These are phyloP conservation scores for Ranitomeya variabilis DNA, from an alignment of 2,113 vertebrate genomes.

Conservation along the genomic window DNA sequence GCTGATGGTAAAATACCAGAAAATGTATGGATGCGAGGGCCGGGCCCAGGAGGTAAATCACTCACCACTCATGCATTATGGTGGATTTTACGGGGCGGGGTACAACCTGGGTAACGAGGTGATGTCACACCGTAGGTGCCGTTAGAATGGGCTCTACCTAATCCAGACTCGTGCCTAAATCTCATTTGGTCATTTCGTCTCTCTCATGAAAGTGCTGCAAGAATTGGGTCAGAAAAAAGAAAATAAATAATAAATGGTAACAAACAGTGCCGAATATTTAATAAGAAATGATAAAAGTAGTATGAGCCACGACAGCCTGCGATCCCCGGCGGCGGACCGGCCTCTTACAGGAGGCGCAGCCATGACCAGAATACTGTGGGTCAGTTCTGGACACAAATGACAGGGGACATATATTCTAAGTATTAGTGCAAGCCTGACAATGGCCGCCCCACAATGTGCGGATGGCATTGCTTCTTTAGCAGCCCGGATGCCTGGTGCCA, in stretches of 20 bases:
- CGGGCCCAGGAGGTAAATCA: background rate
- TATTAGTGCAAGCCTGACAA: background rate
- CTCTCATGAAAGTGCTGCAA: background rate
- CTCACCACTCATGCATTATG: background rate
- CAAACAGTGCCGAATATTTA: background rate
- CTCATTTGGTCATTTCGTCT: background rate
- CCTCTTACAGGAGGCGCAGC: background rate
- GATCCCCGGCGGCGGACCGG: background rate
- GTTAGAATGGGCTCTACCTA: background rate
- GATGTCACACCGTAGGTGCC: background rate
- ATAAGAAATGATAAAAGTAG: constrained; percentile 4
- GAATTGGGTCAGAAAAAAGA: background rate
- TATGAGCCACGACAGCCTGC: background rate
- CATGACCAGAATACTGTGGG: background rate
- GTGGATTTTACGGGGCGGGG: too few species aligned
- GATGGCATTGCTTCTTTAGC: background rate
- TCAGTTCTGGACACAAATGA: background rate
- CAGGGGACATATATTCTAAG: background rate
- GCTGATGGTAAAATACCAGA: background rate
- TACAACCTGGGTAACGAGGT: background rate
- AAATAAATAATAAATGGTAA: background rate
- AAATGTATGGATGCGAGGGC: background rate
- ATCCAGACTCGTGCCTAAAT: background rate
- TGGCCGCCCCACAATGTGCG: background rate
- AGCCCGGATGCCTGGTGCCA: background rate